A percentile compares a stretch with the other conserved stretches of the same genome.
Evolutionary conservation across 2,888 invertebrate genomes (phyloP).

Genomic region (Diploptera punctata): DNA sequence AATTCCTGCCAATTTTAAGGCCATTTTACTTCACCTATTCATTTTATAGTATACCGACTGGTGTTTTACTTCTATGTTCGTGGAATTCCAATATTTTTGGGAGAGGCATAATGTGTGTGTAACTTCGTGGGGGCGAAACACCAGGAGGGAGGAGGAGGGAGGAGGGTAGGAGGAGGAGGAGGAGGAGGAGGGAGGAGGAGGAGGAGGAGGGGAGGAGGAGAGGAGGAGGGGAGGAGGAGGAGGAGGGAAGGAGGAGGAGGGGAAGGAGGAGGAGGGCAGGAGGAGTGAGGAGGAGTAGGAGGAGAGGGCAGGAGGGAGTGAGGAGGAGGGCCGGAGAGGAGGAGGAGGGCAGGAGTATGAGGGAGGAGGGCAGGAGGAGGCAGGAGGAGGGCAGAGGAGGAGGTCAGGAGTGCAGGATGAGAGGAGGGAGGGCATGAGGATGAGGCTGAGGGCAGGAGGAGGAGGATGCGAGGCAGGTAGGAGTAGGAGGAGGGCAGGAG

Average conservation of each 20-base stretch:
- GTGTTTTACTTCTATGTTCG: too few relatives aligned
- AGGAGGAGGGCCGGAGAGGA: background rate
- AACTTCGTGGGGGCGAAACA: background rate
- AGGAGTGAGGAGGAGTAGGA: background rate
- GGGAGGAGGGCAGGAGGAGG: background rate
- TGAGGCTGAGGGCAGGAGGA: background rate
- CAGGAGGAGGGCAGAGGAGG: background rate
- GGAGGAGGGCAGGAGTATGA: background rate
- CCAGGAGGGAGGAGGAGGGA: background rate
- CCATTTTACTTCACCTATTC: too few relatives aligned
- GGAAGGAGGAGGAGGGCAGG: background rate
- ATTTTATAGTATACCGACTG: too few relatives aligned
- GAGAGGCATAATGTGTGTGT: too few relatives aligned
- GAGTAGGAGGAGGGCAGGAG: background rate
- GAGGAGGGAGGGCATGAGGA: background rate
- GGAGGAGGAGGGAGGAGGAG: background rate
- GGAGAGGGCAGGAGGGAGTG: background rate
- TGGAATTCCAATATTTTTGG: too few relatives aligned
- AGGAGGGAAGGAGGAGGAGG: background rate
- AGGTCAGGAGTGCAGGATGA: background rate
- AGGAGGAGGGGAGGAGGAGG: background rate
- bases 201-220: background rate
- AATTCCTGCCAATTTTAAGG: too few relatives aligned
- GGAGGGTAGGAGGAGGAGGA: background rate
- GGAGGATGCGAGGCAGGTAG: background rate